phyloP scores from a whole-genome alignment of 2,797 vertebrate species.

The Anisognathus igniventris region DNA sequence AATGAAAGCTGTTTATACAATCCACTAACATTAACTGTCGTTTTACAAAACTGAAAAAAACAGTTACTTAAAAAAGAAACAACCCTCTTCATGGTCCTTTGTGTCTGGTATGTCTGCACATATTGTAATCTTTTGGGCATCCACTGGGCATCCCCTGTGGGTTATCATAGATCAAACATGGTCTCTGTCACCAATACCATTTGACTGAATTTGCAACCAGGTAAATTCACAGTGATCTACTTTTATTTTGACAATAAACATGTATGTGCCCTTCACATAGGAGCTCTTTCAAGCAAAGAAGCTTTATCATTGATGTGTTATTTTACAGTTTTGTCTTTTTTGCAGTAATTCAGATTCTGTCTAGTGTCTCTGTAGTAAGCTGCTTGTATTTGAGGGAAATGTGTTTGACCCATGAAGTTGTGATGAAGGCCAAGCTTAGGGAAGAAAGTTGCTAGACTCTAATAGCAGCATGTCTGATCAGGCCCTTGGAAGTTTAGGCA shows the following conservation, averaged over 20 bases:
- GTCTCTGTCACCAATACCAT: neutral
- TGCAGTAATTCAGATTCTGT: neutral
- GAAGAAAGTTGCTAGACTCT: neutral
- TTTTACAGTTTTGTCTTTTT: neutral
- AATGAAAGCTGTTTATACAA: neutral
- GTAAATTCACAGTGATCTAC: neutral
- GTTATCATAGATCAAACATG: neutral
- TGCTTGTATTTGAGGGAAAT: neutral
- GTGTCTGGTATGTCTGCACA: neutral
- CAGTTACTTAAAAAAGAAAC: neutral
- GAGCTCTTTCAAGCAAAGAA: neutral
- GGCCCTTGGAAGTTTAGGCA: slow-evolving; percentile 23
- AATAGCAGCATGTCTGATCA: neutral
- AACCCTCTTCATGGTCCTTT: neutral
- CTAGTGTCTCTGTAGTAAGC: neutral
- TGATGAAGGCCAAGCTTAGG: neutral
- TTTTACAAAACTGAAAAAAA: neutral
- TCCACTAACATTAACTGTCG: neutral
- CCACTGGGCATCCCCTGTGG: neutral
- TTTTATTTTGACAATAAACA: neutral
- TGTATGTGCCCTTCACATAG: neutral
- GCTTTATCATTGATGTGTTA: neutral
- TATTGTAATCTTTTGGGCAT: neutral
- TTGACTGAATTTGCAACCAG: neutral
- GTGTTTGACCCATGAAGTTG: neutral